These are phyloP conservation scores for Perizoma flavofasciatum DNA, from an alignment of 2,888 invertebrate genomes.

Conservation along the genomic window DNA sequence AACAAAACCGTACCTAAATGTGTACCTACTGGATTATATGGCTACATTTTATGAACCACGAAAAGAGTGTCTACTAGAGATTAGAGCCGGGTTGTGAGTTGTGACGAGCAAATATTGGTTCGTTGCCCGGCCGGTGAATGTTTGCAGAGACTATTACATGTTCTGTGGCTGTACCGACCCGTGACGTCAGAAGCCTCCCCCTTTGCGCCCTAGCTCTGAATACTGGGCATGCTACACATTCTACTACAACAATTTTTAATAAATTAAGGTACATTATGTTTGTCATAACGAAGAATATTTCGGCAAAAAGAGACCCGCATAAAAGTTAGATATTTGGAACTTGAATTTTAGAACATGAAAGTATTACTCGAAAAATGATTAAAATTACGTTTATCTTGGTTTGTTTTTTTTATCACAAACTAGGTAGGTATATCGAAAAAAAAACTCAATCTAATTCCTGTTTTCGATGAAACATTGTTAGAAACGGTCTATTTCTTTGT, in stretches of 20 bases:
- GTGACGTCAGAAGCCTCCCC: constrained; percentile 51
- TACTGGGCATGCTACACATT: constrained; percentile 9
- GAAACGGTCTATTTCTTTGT: too few species aligned
- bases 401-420: too few species aligned
- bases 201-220: constrained; percentile 20
- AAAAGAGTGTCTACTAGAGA: constrained; percentile 36
- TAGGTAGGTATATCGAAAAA: too few species aligned
- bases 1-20: too few species aligned
- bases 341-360: too few species aligned
- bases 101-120: constrained; percentile 54
- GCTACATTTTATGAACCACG: constrained; percentile 25
- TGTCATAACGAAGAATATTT: constrained; percentile 7
- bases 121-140: constrained; percentile 51
- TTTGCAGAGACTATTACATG: background rate
- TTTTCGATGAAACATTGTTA: too few species aligned
- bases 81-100: constrained; percentile 39
- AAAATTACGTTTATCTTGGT: too few species aligned
- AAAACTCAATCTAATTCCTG: too few species aligned
- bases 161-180: constrained; percentile 56
- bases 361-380: too few species aligned
- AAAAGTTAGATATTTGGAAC: background rate
- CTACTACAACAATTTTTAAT: constrained; percentile 14
- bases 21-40: constrained; percentile 14
- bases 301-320: too few species aligned
- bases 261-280: constrained; percentile 6